Base-by-base conservation (phyloP, 1,140 invertebrate species). In the Xylocopa sonorina region DNA sequence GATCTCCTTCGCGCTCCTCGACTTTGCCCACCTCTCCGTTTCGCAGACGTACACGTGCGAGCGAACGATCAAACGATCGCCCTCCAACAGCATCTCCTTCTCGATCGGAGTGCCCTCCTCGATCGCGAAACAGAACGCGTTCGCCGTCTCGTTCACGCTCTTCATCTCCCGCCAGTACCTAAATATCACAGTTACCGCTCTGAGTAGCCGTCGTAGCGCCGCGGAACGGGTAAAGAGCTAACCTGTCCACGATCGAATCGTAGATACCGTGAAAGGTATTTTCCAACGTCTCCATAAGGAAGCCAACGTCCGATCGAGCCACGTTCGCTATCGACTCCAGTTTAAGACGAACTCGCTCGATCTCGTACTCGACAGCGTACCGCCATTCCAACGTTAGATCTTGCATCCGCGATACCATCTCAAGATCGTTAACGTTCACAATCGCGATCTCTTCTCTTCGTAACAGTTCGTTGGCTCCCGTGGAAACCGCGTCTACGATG, bases 61-160 rank as follows among this genome's bases (percentile, higher is more conserved):
- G 87, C 92, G 90, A 43, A 93, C 90, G 6, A 92, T 68, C 60
- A 94, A 93, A 4, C 78, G 88, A 78, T 94, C 93, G 21, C 90
- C 84, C 71, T 93, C 91, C 55, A 95, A 88, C 7, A 93, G 72
- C 57, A 95, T 83, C 73, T 87, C 91, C 80, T 93, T 92, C 67
- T 92, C 90, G 48, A 94, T 90, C 64, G 81, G 78, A 82, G 81
- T 89, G 53, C 92, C 93, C 62, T 91, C 89, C 90, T 95, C 94
- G 53, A 95, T 93, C 3, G 95, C 94, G 81, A 92, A 90, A 81
- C 92, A 90, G 51, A 95, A 90, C 60, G 94, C 92, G 60, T 93
- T 92, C 71, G 93, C 93, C 57, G 94, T 89, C 24, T 93, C 89
- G 79, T 94, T 91, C 7, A 95, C 93, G 80, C 93, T 93, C 81